These are phyloP conservation scores for Ceryle rudis DNA, from an alignment of 2,797 vertebrate genomes.

Conservation along the genomic window DNA sequence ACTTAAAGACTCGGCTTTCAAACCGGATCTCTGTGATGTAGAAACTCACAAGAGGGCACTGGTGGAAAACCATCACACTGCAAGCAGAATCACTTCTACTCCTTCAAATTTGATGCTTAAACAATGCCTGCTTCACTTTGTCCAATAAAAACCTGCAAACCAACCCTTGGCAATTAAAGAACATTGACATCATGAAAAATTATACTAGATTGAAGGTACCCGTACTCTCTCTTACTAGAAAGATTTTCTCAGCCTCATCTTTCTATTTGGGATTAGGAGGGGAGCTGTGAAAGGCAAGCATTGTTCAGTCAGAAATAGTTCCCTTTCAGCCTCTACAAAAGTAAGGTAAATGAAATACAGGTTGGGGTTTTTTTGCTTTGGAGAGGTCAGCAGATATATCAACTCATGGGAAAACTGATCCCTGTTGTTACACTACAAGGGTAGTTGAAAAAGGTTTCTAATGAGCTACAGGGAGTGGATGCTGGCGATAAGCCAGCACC, in stretches of 20 bases:
- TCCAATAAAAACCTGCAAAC: not conserved
- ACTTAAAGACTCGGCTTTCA: not conserved
- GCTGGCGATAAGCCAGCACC: not conserved
- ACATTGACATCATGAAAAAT: not conserved
- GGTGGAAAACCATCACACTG: not conserved
- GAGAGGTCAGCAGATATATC: conserved; percentile 39
- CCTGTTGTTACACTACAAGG: not conserved
- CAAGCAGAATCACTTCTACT: not conserved
- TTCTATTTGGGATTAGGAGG: conserved; percentile 42
- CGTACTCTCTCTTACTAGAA: not conserved
- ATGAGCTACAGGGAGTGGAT: not conserved
- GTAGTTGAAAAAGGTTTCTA: not conserved
- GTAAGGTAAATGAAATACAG: conserved; percentile 46
- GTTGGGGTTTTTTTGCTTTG: not conserved
- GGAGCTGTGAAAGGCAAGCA: conserved; percentile 26
- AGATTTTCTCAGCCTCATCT: conserved; percentile 40
- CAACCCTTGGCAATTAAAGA: not conserved
- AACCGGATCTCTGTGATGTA: not conserved
- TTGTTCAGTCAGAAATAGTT: conserved; percentile 37
- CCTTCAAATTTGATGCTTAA: not conserved
- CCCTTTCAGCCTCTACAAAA: conserved; percentile 23
- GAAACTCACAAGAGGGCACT: not conserved
- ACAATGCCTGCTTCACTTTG: not conserved
- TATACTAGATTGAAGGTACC: not conserved
- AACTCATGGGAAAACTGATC: conserved; percentile 35